Conservation (phyloP, 2,113 vertebrate species). For the Meleagris gallopavo region DNA sequence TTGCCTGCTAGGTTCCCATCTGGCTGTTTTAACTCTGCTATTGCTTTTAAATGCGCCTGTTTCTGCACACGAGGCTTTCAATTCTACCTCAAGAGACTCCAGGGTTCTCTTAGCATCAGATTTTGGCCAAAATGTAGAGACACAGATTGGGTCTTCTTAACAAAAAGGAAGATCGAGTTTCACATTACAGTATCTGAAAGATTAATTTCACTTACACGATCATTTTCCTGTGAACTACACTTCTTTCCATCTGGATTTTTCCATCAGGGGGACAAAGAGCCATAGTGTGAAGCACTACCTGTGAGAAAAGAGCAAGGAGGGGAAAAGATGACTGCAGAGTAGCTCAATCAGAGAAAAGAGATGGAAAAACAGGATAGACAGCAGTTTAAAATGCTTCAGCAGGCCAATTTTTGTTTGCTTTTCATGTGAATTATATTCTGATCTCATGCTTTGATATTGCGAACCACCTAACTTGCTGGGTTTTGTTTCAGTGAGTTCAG, state of each 20-base stretch:
- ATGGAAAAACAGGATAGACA: background rate
- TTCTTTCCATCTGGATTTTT: conserved; percentile 63
- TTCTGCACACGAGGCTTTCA: conserved; percentile 40
- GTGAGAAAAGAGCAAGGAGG: conserved; percentile 10
- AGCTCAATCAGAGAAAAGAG: conserved; percentile 6
- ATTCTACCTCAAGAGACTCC: conserved; percentile 51
- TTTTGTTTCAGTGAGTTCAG: background rate
- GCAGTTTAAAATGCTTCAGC: background rate
- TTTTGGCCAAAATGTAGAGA: conserved; percentile 38
- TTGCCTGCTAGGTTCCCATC: conserved; percentile 74
- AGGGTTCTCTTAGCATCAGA: background rate
- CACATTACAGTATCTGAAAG: conserved; percentile 51
- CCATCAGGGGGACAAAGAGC: conserved; percentile 51
- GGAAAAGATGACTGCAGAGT: background rate
- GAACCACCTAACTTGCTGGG: background rate
- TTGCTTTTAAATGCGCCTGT: conserved; percentile 69
- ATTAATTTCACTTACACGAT: conserved; percentile 50
- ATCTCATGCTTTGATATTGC: conserved; percentile 18
- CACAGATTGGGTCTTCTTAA: conserved; percentile 44
- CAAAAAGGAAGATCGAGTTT: conserved; percentile 51
- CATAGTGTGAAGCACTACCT: conserved; percentile 12
- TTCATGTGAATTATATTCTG: background rate
- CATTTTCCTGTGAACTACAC: conserved; percentile 41
- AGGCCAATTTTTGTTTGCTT: background rate
- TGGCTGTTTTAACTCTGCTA: conserved; percentile 70